A percentile compares a stretch with the other conserved stretches of the same genome.
These are phyloP conservation scores for Ellobius talpinus DNA, from an alignment of 2,113 vertebrate species.

Conservation along the genomic window DNA sequence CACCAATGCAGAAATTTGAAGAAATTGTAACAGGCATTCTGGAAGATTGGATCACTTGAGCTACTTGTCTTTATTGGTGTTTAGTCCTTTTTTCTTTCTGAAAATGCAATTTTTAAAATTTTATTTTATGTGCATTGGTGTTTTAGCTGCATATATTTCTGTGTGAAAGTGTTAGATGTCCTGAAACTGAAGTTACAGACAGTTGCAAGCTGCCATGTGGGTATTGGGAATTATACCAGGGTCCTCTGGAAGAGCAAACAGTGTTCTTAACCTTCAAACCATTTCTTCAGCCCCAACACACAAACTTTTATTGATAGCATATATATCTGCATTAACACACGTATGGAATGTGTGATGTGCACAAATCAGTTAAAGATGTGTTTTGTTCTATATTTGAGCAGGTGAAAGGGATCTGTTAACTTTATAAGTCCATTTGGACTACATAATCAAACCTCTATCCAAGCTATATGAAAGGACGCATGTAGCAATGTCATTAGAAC, in stretches of 20 bases:
- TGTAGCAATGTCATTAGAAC: neutral
- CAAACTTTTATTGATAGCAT: neutral
- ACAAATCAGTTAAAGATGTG: neutral
- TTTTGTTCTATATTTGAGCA: neutral
- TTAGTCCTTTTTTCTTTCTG: neutral
- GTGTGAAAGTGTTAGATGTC: neutral
- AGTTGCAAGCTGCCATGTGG: neutral
- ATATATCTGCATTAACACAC: neutral
- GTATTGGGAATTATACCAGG: neutral
- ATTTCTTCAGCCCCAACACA: neutral
- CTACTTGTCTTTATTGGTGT: neutral
- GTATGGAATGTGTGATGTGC: neutral
- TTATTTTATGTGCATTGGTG: neutral
- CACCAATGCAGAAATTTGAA: neutral
- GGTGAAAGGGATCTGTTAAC: neutral
- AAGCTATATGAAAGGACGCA: neutral
- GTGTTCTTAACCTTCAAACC: neutral
- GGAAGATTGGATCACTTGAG: neutral
- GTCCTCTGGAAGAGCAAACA: neutral
- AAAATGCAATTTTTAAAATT: neutral
- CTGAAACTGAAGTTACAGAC: neutral
- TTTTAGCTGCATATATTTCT: neutral
- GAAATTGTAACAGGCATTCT: neutral
- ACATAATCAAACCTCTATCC: neutral
- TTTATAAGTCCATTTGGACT: neutral